phyloP scores from a whole-genome alignment of 2,113 vertebrate genomes.

The Coturnix japonica region DNA sequence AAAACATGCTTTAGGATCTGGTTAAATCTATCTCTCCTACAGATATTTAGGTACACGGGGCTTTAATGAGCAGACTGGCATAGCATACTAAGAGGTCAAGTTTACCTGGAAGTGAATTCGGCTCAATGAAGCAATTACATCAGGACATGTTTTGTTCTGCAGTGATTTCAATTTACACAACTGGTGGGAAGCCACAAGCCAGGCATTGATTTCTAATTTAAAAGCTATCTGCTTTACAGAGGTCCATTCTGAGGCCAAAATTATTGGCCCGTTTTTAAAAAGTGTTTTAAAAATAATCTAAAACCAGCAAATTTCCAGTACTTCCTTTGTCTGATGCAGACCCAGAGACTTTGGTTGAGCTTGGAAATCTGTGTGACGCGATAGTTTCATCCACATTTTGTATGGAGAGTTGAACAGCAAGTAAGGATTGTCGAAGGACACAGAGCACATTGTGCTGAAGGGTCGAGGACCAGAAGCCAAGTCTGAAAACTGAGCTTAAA shows the following conservation, averaged over 20 bases:
- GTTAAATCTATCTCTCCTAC: not conserved
- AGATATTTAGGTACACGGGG: not conserved
- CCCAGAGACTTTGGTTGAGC: not conserved
- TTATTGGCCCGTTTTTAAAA: not conserved
- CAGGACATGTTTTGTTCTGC: not conserved
- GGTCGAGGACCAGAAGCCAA: not conserved
- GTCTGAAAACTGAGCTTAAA: not conserved
- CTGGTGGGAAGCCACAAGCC: not conserved
- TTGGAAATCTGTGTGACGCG: not conserved
- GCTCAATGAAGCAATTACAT: not conserved
- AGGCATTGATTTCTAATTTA: slow-evolving; percentile 1
- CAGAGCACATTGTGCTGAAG: not conserved
- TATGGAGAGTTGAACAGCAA: not conserved
- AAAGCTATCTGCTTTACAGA: not conserved
- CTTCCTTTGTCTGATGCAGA: not conserved
- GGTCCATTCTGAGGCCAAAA: slow-evolving; percentile 4
- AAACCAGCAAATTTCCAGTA: not conserved
- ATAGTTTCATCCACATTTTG: not conserved
- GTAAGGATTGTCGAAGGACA: not conserved
- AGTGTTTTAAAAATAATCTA: not conserved
- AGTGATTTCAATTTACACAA: slow-evolving; percentile 27
- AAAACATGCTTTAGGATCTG: not conserved
- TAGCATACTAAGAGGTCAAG: not conserved
- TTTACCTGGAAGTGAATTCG: not conserved
- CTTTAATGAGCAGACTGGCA: not conserved